Evolutionary conservation across 2,797 vertebrate genomes (phyloP).

Genomic region (Dipus sagitta): DNA sequence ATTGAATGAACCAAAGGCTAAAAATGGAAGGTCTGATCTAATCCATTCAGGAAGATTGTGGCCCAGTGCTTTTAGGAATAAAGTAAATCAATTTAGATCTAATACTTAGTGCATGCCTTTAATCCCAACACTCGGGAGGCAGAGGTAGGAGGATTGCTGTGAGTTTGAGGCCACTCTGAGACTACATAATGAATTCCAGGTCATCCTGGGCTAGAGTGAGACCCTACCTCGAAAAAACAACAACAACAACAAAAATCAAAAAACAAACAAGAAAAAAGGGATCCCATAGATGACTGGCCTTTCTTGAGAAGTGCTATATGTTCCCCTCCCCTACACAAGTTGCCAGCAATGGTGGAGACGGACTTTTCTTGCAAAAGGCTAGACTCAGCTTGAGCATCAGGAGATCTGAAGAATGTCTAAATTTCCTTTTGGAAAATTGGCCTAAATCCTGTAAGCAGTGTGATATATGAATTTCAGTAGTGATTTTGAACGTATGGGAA

Average conservation of each 20-base stretch:
- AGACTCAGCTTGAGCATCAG: neutral
- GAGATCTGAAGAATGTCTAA: slow-evolving; percentile 20
- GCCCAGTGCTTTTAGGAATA: slow-evolving; percentile 71
- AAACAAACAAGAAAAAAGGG: neutral
- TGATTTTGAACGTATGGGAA: neutral
- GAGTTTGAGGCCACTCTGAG: no score
- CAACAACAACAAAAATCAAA: no score
- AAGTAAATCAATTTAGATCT: slow-evolving; percentile 81
- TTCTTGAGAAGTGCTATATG: slow-evolving; percentile 39
- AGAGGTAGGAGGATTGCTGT: no score
- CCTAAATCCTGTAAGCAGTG: slow-evolving; percentile 5
- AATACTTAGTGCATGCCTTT: slow-evolving; percentile 60
- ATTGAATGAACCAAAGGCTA: slow-evolving; percentile 81
- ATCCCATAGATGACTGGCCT: slow-evolving; percentile 27
- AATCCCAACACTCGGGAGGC: no score
- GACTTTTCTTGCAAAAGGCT: slow-evolving; percentile 17
- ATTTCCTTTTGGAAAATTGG: slow-evolving; percentile 35
- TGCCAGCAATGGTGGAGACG: neutral
- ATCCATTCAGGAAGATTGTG: slow-evolving; percentile 76
- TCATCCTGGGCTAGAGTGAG: no score
- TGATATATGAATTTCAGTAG: neutral
- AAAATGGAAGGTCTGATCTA: slow-evolving; percentile 79
- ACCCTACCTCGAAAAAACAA: no score
- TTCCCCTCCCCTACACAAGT: neutral
- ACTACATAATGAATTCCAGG: no score